Percentiles rank a stretch among this genome's conserved stretches.
phyloP scores from a whole-genome alignment of 1,140 invertebrate species.

The Wasmannia auropunctata region DNA sequence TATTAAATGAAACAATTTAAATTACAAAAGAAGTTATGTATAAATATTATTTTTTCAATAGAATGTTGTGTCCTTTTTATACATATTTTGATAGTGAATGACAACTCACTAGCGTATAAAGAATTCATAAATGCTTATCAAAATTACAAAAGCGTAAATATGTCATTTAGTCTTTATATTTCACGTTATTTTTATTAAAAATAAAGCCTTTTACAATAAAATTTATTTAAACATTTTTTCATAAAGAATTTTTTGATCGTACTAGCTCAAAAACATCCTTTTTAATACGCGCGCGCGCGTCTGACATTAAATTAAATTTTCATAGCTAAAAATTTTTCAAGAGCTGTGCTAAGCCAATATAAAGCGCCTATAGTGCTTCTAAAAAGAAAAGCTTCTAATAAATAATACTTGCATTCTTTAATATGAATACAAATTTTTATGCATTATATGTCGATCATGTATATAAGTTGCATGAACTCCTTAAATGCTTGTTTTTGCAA shows the following conservation, averaged over 20 bases:
- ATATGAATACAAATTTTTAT: constrained; percentile 25
- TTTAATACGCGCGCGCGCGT: not conserved
- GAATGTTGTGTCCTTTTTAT: not conserved
- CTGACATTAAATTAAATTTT: not conserved
- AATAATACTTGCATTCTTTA: constrained; percentile 22
- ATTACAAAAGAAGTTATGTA: not conserved
- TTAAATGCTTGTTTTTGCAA: constrained; percentile 34
- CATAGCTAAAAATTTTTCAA: not conserved
- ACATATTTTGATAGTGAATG: not conserved
- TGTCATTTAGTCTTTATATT: not conserved
- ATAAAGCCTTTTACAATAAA: not conserved
- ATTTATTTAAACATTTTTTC: not conserved
- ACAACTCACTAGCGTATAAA: not conserved
- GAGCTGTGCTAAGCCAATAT: constrained; percentile 10
- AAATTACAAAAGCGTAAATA: not conserved
- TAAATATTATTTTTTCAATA: not conserved
- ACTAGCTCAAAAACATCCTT: not conserved
- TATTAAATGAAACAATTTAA: not conserved
- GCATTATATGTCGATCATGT: constrained; percentile 15
- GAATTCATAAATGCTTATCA: not conserved
- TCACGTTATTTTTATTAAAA: not conserved
- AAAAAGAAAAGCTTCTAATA: constrained; percentile 16
- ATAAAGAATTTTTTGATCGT: not conserved
- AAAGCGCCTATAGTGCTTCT: constrained; percentile 16
- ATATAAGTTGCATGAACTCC: constrained; percentile 28